Conservation (phyloP, 1,140 invertebrate genomes). For the Oreohelix idahoensis region DNA sequence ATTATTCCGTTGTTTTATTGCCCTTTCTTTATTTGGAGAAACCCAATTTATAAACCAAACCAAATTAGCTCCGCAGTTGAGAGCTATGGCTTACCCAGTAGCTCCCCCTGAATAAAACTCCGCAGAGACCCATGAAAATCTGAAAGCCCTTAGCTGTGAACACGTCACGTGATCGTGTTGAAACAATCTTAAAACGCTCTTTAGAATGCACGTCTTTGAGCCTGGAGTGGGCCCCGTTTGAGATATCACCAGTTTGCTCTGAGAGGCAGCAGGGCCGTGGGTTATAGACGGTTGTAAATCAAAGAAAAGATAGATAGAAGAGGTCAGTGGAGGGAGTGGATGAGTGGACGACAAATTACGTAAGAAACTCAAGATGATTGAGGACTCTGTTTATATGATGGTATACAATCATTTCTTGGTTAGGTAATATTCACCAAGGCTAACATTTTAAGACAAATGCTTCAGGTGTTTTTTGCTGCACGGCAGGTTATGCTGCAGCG, state of each 20-base stretch:
- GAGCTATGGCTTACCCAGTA: no score
- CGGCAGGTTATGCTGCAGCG: no score
- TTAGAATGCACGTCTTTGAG: not conserved
- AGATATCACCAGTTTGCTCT: not conserved
- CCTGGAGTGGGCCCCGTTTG: not conserved
- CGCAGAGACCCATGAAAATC: not conserved
- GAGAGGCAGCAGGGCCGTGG: not conserved
- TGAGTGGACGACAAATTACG: not conserved
- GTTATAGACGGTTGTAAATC: not conserved
- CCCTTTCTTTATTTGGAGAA: no score
- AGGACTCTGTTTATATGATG: not conserved
- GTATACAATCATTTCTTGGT: not conserved
- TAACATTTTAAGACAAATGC: no score
- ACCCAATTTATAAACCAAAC: no score
- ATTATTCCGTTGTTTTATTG: no score
- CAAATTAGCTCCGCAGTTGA: no score
- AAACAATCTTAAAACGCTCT: not conserved
- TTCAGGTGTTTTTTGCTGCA: no score
- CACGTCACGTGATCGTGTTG: not conserved
- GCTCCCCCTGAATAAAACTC: not conserved
- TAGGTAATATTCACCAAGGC: no score
- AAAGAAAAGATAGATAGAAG: constrained; percentile 5
- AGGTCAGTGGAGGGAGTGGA: not conserved
- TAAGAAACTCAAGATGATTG: not conserved
- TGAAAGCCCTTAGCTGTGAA: not conserved